Base-by-base conservation (phyloP, 2,113 vertebrate genomes). In the Isichthys henryi region DNA sequence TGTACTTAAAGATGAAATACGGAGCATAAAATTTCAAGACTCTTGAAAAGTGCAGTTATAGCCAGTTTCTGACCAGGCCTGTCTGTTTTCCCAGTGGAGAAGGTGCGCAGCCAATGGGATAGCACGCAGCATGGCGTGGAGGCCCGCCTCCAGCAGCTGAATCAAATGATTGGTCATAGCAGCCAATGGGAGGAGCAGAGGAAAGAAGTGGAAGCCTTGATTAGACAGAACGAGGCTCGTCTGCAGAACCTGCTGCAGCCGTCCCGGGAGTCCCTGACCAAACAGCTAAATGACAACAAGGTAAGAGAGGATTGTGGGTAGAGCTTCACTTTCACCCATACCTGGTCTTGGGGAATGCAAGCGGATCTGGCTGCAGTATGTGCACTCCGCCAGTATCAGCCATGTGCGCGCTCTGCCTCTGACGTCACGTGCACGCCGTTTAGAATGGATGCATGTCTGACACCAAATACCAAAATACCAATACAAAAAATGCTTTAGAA, bases 41-140 rank as follows among this genome's bases (percentile, higher is more conserved):
- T 43, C 21, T 45, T 62, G 49, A 39, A 35, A 62, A 62, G 56
- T 88, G 31, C 53, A 43, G 9, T 17, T 23, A 13, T 45, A 5
- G 3, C n/a, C 46, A 53, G 56, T n/a, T 46, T 66, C 7, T 88
- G 53, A 66, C 39, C 4, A n/a, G 6, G 35, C 21, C 11, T 89
- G 5, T 90, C n/a, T 91, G 39, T 90, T 53, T 91, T 49, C 90
- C 5, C 80, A 99, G 98, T 98, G 95, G 98, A 99, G 90, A 97
- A 94, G 92, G 96, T 99, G 0, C 97, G 96, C 92, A 97, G 91
- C 93, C 98, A 98, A 91, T 99, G 98, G 98, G 98, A 99, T 92
- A 95, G 45, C 88, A 99, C 98, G 0, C 97, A 99, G 94, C 95
- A 98, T 0, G 96, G 97, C 0, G 96, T 99, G 0, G 97, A 97